A percentile compares a stretch with the other conserved stretches of the same genome.
Evolutionary conservation across 2,888 invertebrate species (phyloP).

Genomic region (Synergus japonicus): DNA sequence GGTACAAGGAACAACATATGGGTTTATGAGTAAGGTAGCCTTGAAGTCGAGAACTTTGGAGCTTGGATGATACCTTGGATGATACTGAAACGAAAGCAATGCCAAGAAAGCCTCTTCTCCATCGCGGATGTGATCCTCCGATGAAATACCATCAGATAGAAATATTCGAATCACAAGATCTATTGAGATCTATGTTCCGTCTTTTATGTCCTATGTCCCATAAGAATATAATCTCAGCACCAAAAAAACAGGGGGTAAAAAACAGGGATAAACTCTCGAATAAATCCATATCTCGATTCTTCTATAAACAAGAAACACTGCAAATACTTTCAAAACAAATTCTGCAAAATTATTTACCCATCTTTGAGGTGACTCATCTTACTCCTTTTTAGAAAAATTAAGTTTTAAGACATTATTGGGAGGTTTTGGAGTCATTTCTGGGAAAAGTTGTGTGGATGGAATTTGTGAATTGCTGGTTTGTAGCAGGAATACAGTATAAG

Average conservation of each 20-base stretch:
- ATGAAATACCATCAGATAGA: slow-evolving; percentile 11
- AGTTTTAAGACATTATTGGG: slow-evolving; percentile 9
- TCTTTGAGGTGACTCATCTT: no score
- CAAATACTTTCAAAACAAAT: no score
- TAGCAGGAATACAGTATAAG: slow-evolving; percentile 4
- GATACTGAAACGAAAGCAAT: slow-evolving; percentile 17
- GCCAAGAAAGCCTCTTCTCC: neutral
- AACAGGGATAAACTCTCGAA: neutral
- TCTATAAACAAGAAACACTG: no score
- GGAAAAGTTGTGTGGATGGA: slow-evolving; percentile 9
- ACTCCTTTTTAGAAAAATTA: neutral
- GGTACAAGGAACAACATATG: neutral
- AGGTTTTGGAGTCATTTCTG: slow-evolving; percentile 31
- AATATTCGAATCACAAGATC: slow-evolving; percentile 4
- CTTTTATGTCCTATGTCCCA: neutral
- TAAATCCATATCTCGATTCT: neutral
- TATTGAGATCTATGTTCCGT: neutral
- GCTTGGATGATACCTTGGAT: neutral
- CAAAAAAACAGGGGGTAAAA: neutral
- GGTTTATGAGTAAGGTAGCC: neutral
- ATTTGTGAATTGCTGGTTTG: slow-evolving; percentile 25
- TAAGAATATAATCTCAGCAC: neutral
- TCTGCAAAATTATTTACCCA: no score
- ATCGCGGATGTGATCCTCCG: neutral
- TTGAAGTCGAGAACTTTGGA: neutral